Conservation (phyloP, 2,797 vertebrate species). For the Brotogeris chrysoptera region DNA sequence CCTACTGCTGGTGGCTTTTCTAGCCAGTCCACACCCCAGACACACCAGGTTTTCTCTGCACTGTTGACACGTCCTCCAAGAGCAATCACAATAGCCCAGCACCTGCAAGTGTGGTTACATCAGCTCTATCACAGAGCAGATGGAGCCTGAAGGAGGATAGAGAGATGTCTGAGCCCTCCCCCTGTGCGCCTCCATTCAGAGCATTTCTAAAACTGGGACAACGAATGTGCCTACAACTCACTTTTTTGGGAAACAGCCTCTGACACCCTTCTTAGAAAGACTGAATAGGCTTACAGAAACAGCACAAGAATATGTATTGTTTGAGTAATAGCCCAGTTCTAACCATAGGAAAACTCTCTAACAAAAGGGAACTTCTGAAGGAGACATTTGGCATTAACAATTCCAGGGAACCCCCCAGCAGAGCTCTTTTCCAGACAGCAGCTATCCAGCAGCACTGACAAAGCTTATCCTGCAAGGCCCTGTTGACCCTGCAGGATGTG, state of each 20-base stretch:
- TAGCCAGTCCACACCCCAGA: not conserved
- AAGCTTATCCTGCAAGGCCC: not conserved
- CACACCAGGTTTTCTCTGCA: not conserved
- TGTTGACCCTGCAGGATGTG: not conserved
- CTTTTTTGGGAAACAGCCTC: not conserved
- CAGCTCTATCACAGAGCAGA: not conserved
- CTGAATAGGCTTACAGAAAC: not conserved
- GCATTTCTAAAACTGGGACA: not conserved
- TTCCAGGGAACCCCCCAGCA: not conserved
- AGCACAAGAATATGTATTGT: not conserved
- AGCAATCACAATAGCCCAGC: not conserved
- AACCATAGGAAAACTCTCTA: not conserved
- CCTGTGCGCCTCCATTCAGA: not conserved
- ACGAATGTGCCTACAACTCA: not conserved
- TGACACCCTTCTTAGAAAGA: not conserved
- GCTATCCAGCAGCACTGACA: not conserved
- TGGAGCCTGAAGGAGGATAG: not conserved
- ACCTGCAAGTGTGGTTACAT: not conserved
- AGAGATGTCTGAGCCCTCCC: not conserved
- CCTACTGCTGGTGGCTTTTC: not conserved
- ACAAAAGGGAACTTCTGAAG: not conserved
- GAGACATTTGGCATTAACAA: slow-evolving; percentile 48
- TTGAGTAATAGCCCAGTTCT: not conserved
- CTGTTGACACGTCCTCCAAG: not conserved
- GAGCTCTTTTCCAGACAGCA: not conserved